Evolutionary conservation across 2,797 vertebrate species (phyloP), one percentile per base, ranked within the genome.

Genomic region (Rhinella marina): DNA sequence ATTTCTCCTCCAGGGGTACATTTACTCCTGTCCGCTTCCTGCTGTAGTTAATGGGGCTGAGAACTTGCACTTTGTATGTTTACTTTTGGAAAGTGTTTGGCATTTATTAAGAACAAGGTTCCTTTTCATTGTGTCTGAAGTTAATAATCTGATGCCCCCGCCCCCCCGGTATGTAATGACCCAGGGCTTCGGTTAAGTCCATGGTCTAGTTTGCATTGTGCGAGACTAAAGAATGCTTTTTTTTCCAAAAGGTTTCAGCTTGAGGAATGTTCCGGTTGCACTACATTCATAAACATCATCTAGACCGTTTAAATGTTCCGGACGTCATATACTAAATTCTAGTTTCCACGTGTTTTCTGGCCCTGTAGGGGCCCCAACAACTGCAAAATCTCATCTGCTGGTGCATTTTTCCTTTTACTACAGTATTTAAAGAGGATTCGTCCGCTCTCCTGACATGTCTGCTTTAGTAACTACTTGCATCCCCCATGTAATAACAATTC

Each of bases 201-300:
- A 14, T 52, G 2, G 23, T 66, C 3, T 64, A 64, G 32, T 64
- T 64, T 81, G 61, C 32, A 41, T 25, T 81, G 32, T 64, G 16
- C 9, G 29, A 62, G 16, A 48, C 23, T 25, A 5, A 81, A 41
- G 27, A 61, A 81, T 14, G 5, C 79, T 81, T 64, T 61, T n/a
- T n/a, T n/a, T 62, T 10, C 54, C 27, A 1, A 23, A 25, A 56
- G 76, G n/a, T 59, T 57, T 27, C 27, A 9, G n/a, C n/a, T 25
- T 81, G 59, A 41, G 41, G 79, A 64, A 81, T 81, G 79, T 81
- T n/a, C 48, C 29, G 21, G 56, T 32, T 81, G 23, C 76, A 56
- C 56, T 50, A 17, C 25, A 79, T 56, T 32, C n/a, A 17, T 81
- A 64, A 81, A 80, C 59, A n/a, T 23, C 48, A 62, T 81, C 29